Percentiles rank a stretch among this genome's conserved stretches.
phyloP scores from a whole-genome alignment of 2,888 invertebrate species.

The Psylliodes chrysocephalus region DNA sequence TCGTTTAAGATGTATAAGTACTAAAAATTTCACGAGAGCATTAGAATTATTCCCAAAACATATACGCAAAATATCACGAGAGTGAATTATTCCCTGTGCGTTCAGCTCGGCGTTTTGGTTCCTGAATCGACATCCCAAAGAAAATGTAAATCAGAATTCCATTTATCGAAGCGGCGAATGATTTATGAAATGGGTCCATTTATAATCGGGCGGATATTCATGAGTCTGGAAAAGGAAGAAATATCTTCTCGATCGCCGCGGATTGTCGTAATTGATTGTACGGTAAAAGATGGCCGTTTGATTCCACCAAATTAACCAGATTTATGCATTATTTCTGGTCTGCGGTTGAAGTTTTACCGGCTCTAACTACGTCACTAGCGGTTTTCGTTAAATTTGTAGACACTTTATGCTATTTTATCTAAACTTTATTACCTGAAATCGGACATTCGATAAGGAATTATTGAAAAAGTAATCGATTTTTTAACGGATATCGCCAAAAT shows the following conservation, averaged over 20 bases:
- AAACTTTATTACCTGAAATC: no score
- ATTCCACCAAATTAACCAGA: constrained; percentile 55
- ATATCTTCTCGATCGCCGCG: constrained; percentile 45
- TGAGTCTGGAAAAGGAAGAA: constrained; percentile 52
- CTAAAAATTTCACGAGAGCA: no score
- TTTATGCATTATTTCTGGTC: constrained; percentile 23
- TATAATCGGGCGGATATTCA: constrained; percentile 57
- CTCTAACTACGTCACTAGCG: background rate
- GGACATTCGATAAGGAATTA: no score
- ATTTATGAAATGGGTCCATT: constrained; percentile 58
- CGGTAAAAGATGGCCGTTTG: constrained; percentile 56
- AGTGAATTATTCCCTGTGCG: background rate
- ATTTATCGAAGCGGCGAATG: constrained; percentile 53
- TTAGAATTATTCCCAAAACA: no score
- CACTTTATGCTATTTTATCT: no score
- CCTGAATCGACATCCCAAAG: constrained; percentile 25
- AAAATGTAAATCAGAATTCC: constrained; percentile 54
- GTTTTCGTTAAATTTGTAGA: background rate
- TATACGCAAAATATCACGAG: background rate
- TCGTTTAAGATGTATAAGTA: no score
- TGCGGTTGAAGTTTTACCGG: constrained; percentile 19
- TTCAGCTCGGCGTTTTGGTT: background rate
- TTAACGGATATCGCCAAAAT: no score
- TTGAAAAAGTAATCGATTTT: no score
- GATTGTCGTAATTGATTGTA: constrained; percentile 58